Evolutionary conservation across 1,140 invertebrate species (phyloP).

Genomic region (Hyposmocoma kahamanoa): DNA sequence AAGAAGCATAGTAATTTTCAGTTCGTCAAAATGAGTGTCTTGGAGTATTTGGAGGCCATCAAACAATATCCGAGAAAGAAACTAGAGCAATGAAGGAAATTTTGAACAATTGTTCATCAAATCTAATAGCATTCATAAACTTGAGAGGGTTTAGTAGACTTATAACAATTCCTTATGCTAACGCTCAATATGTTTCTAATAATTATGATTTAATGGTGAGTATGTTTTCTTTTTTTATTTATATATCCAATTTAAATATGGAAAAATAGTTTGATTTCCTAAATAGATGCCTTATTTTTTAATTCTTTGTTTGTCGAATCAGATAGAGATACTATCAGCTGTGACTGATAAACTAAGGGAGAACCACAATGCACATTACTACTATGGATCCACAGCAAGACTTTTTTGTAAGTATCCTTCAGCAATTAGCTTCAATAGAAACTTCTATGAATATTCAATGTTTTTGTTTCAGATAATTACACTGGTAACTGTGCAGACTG

Average conservation of each 20-base stretch:
- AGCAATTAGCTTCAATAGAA: background rate
- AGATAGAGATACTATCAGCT: slow-evolving; percentile 46
- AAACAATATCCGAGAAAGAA: slow-evolving; percentile 47
- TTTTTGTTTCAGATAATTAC: slow-evolving; percentile 45
- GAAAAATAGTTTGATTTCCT: background rate
- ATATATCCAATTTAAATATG: background rate
- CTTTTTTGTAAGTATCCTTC: slow-evolving; percentile 45
- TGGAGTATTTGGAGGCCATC: slow-evolving; percentile 34
- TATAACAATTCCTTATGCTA: slow-evolving; percentile 45
- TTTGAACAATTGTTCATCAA: slow-evolving; percentile 32
- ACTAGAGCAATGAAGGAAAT: slow-evolving; percentile 34
- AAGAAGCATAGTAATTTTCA: too few species aligned
- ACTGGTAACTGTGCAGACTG: slow-evolving; percentile 54
- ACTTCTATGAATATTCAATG: background rate
- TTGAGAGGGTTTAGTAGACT: slow-evolving; percentile 40
- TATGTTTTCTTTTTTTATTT: too few species aligned
- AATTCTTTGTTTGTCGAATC: slow-evolving; percentile 18
- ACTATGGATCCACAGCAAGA: slow-evolving; percentile 30
- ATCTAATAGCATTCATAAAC: slow-evolving; percentile 48
- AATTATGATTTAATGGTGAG: slow-evolving; percentile 47
- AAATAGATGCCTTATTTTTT: too few species aligned
- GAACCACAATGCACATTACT: slow-evolving; percentile 31
- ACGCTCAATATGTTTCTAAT: slow-evolving; percentile 14
- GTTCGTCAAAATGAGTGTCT: slow-evolving; percentile 33
- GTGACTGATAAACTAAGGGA: slow-evolving; percentile 25